A percentile compares a stretch with the other conserved stretches of the same genome.
Conservation (phyloP, 2,888 invertebrate genomes). For the Eulithis testata region DNA sequence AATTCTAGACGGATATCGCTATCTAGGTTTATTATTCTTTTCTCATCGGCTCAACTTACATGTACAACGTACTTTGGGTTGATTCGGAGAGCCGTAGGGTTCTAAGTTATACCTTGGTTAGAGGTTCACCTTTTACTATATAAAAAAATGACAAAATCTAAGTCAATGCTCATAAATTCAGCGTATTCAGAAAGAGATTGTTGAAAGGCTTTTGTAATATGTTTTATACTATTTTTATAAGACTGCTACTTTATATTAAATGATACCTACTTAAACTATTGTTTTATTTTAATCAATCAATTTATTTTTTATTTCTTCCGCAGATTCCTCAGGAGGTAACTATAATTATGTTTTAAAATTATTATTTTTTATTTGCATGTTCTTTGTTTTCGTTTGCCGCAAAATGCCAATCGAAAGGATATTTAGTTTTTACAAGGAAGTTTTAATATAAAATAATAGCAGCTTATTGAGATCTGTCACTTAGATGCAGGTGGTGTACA, state of each 20-base stretch:
- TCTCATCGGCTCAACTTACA: too few species aligned
- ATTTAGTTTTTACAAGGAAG: too few species aligned
- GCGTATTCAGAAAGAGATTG: background rate
- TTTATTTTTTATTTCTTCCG: conserved; percentile 6
- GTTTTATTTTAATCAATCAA: conserved; percentile 16
- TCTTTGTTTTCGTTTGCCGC: background rate
- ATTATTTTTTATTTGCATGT: conserved; percentile 10
- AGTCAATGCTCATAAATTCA: background rate
- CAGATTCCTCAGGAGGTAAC: conserved; percentile 27
- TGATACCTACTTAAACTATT: background rate
- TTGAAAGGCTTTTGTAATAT: background rate
- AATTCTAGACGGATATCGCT: too few species aligned
- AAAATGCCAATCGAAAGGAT: too few species aligned
- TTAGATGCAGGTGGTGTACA: too few species aligned
- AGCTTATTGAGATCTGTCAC: too few species aligned
- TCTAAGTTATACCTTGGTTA: too few species aligned
- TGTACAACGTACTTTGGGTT: too few species aligned
- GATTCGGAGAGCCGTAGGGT: too few species aligned
- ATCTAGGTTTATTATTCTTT: too few species aligned
- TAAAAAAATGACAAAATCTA: background rate
- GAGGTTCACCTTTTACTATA: background rate
- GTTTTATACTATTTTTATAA: background rate
- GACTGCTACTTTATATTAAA: background rate
- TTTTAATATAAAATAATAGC: too few species aligned
- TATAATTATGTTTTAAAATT: background rate